Conservation (phyloP, 2,888 invertebrate species). For the Dendrolimus pini region DNA sequence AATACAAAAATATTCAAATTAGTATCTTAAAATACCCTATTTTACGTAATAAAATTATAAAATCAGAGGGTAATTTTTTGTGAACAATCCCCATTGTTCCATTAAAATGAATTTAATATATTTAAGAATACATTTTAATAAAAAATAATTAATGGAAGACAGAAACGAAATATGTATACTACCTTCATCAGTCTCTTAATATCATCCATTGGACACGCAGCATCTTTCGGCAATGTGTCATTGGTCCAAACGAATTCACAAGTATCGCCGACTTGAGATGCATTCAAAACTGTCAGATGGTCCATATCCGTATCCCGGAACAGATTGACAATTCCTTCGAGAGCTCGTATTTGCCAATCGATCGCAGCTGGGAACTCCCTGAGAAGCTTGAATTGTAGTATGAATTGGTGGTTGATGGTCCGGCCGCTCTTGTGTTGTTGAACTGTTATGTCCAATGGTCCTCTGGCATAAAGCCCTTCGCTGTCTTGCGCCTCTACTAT, state of each 20-base stretch:
- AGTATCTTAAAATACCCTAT: too few relatives aligned
- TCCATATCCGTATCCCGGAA: slow-evolving; percentile 79
- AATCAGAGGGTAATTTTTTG: too few relatives aligned
- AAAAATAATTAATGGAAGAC: too few relatives aligned
- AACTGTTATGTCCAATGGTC: slow-evolving; percentile 85
- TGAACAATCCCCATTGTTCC: too few relatives aligned
- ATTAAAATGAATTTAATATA: too few relatives aligned
- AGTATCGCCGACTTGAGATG: slow-evolving; percentile 76
- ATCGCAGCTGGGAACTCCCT: slow-evolving; percentile 78
- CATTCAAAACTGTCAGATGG: slow-evolving; percentile 82
- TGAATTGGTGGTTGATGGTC: slow-evolving; percentile 89
- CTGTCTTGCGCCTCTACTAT: slow-evolving; percentile 88
- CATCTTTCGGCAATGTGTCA: slow-evolving; percentile 85
- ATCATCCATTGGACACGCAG: slow-evolving; percentile 85
- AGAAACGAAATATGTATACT: slow-evolving; percentile 12
- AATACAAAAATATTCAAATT: too few relatives aligned
- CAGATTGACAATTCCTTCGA: slow-evolving; percentile 75
- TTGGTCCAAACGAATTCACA: slow-evolving; percentile 90
- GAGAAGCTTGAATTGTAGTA: slow-evolving; percentile 76
- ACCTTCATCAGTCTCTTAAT: slow-evolving; percentile 83
- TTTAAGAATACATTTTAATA: too few relatives aligned
- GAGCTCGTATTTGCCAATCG: slow-evolving; percentile 85
- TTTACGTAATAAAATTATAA: too few relatives aligned
- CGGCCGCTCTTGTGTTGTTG: slow-evolving; percentile 88
- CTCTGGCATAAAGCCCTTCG: slow-evolving; percentile 82